Evolutionary conservation across 2,797 vertebrate species (phyloP), one percentile per base, ranked within the genome.

Genomic region (Enteromius unitaeniatus): DNA sequence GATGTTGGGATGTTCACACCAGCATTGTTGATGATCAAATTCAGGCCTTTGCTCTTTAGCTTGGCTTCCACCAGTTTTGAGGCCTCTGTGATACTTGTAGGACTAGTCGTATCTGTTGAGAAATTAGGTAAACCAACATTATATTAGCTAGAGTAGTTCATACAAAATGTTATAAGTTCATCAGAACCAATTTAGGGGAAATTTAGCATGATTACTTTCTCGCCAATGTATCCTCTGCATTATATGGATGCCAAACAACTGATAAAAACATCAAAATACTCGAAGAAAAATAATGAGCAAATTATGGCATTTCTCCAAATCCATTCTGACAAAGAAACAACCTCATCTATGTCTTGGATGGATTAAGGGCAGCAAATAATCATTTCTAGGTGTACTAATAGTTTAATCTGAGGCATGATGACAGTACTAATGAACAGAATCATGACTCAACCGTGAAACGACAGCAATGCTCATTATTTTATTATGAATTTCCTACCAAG

Each of bases 11-110:
- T 81, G 78, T 89, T 90, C 14, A 94, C 87, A 0, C 84, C 94
- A 10, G 93, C 93, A 2, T 94, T 95, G 86, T 94, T 95, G 79
- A 94, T 91, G 76, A 95, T 89, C 10, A 95, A 82, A 80, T 94
- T 94, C 77, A 94, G 77, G 11, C 91, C 90, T 6, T 10, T 76
- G 1, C 79, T 68, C 0, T 87, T 83, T 0, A 93, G 81, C 28
- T 77, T 62, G 37, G 82, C 5, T 2, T 85, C 91, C 73, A 93
- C 89, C 34, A 65, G 7, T 17, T 87, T 86, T 17, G 87, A 79
- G 2, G 93, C 93, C 51, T 87, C 78, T 1, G 42, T 37, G 31
- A 94, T 85, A 6, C 92, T 93, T 6, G 60, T 58, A 17, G 90
- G 87, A 51, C 91, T 80, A 1, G 86, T 17, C 1, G 37, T 70